Evolutionary conservation across 2,888 invertebrate species (phyloP).

Genomic region (Timandra comae): DNA sequence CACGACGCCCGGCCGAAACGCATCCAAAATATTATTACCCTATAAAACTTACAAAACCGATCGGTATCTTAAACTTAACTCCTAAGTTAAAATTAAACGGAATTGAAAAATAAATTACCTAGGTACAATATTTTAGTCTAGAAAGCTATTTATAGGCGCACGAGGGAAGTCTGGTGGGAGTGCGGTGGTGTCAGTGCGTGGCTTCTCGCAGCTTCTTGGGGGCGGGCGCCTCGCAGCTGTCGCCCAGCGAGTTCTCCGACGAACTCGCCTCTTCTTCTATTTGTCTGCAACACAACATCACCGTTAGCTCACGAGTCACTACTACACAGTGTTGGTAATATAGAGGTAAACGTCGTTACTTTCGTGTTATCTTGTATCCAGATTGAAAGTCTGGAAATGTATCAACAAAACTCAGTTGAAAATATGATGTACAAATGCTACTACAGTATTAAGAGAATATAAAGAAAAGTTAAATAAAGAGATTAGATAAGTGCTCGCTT

Average conservation of each 20-base stretch:
- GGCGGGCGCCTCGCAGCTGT: conserved; percentile 48
- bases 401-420: too few relatives aligned
- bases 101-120: conserved; percentile 79
- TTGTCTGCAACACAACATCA: conserved; percentile 41
- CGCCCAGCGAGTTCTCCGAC: conserved; percentile 73
- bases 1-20: conserved; percentile 38
- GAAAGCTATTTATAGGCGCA: conserved; percentile 72
- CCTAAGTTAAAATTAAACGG: conserved; percentile 77
- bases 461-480: too few relatives aligned
- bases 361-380: too few relatives aligned
- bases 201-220: conserved; percentile 69
- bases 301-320: too few relatives aligned
- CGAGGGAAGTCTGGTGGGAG: conserved; percentile 54
- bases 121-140: conserved; percentile 77
- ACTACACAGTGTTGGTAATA: too few relatives aligned
- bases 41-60: conserved; percentile 78
- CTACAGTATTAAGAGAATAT: too few relatives aligned
- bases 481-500: too few relatives aligned
- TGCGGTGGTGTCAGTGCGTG: conserved; percentile 67
- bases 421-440: too few relatives aligned
- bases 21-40: conserved; percentile 66
- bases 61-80: conserved; percentile 71
- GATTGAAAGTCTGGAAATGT: too few relatives aligned
- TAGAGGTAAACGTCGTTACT: too few relatives aligned
- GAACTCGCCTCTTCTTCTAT: conserved; percentile 74